Evolutionary conservation across 53 echinoderm and acorn worm genomes (phyloP).

Genomic region (Henricia sp.): DNA sequence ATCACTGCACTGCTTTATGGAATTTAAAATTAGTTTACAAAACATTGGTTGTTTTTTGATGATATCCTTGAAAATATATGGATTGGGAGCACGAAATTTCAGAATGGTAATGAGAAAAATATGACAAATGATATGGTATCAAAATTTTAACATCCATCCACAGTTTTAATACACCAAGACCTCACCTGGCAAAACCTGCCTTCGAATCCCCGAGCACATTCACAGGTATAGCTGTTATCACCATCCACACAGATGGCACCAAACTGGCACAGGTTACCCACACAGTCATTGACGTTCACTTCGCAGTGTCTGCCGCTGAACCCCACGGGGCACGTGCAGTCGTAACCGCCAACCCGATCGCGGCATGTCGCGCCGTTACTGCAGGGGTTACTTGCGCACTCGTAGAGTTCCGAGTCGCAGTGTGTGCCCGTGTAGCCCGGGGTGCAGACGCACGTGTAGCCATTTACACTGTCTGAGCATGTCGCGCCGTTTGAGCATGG

Average conservation of each 20-base stretch:
- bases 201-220: constrained; percentile 66
- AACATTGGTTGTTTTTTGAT: no score
- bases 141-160: no score
- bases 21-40: no score
- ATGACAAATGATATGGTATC: no score
- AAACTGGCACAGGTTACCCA: constrained; percentile 56
- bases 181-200: constrained; percentile 70
- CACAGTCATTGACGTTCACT: constrained; percentile 79
- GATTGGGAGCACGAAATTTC: no score
- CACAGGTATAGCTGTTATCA: constrained; percentile 65
- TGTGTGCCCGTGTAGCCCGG: constrained; percentile 75
- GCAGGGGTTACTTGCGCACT: constrained; percentile 84
- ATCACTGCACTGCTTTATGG: no score
- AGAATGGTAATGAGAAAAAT: no score
- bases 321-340: constrained; percentile 69
- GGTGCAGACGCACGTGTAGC: constrained; percentile 72
- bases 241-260: constrained; percentile 64
- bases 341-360: constrained; percentile 68
- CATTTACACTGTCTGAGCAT: constrained; percentile 68
- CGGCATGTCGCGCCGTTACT: constrained; percentile 70
- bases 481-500: constrained; percentile 81
- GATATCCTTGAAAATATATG: no score
- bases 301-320: constrained; percentile 77
- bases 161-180: no score
- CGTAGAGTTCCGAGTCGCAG: constrained; percentile 78